Evolutionary conservation across 2,888 invertebrate genomes (phyloP).

Genomic region (Deroplatys truncata): DNA sequence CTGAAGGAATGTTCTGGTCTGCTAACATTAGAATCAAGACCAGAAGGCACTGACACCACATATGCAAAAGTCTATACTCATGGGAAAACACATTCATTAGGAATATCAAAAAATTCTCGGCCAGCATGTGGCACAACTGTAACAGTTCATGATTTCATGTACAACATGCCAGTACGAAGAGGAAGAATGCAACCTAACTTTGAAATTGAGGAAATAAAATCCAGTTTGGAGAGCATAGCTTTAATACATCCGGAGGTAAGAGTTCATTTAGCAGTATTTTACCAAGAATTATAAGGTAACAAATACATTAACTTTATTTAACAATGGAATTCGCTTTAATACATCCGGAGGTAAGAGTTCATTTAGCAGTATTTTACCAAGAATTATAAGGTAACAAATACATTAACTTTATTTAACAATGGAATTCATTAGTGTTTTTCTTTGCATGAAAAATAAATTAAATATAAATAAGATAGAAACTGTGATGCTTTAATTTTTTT

Average conservation of each 20-base stretch:
- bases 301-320: not conserved
- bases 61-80: constrained; percentile 54
- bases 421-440: not conserved
- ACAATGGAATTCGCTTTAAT: constrained; percentile 47
- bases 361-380: not conserved
- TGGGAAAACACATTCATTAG: constrained; percentile 46
- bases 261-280: not conserved
- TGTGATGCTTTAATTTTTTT: too few species aligned
- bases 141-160: constrained; percentile 60
- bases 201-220: constrained; percentile 58
- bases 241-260: constrained; percentile 57
- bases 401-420: too few species aligned
- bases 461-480: too few species aligned
- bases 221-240: constrained; percentile 57
- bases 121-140: constrained; percentile 70
- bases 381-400: not conserved
- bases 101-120: constrained; percentile 42
- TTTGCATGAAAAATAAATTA: too few species aligned
- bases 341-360: constrained; percentile 50
- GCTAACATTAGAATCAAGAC: constrained; percentile 58
- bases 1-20: constrained; percentile 53
- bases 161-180: constrained; percentile 59
- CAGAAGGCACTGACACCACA: constrained; percentile 47
- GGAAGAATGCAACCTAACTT: constrained; percentile 50
- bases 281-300: not conserved